Conservation (phyloP, 2,888 invertebrate species). For the Philonicus albiceps region DNA sequence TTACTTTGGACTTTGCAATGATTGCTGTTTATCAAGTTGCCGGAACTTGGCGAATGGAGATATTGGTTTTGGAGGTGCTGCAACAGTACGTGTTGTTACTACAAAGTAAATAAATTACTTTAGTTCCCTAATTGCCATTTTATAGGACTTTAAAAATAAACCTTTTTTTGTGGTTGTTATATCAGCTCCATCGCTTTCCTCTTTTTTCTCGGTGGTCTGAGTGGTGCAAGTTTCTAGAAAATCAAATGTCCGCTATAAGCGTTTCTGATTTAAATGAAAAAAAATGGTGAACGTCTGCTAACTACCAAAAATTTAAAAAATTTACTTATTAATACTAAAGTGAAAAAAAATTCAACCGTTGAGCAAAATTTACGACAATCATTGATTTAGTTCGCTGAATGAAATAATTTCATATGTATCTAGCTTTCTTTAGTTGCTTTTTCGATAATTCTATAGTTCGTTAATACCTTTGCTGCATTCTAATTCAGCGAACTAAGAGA, state of each 20-base stretch:
- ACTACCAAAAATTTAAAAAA: background rate
- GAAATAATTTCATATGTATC: background rate
- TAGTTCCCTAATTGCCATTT: background rate
- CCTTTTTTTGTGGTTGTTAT: conserved; percentile 71
- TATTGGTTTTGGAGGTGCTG: conserved; percentile 71
- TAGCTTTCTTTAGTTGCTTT: background rate
- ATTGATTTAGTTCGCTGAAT: background rate
- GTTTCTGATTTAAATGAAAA: background rate
- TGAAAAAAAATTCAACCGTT: background rate
- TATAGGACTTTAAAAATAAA: conserved; percentile 50
- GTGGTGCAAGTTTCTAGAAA: conserved; percentile 55
- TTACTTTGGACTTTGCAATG: conserved; percentile 80
- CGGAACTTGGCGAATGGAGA: conserved; percentile 92
- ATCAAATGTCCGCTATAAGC: background rate
- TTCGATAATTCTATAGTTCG: background rate
- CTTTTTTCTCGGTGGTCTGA: conserved; percentile 65
- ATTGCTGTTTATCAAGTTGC: conserved; percentile 88
- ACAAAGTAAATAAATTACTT: conserved; percentile 44
- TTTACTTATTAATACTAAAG: background rate
- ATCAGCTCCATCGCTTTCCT: conserved; percentile 67
- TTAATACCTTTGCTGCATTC: background rate
- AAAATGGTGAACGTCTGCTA: background rate
- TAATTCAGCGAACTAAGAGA: background rate
- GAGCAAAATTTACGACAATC: background rate
- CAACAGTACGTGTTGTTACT: conserved; percentile 65